Conservation (phyloP, 2,113 vertebrate genomes). For the Podarcis raffonei region DNA sequence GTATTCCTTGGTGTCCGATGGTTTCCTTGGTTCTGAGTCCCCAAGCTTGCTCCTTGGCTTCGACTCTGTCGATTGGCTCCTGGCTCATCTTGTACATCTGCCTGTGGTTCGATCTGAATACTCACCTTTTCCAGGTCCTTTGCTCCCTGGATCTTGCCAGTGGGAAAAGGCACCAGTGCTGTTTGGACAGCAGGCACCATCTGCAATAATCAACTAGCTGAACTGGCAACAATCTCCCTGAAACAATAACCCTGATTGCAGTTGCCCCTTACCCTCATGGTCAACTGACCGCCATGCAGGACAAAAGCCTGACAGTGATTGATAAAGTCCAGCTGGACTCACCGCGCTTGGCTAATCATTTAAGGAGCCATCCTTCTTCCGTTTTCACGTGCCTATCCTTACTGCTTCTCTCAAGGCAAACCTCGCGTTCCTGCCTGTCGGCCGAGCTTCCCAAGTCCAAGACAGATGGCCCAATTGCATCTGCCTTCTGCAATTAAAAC, state of each 20-base stretch:
- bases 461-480: not conserved
- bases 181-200: no score
- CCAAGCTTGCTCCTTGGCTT: not conserved
- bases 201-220: not conserved
- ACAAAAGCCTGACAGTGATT: conserved; percentile 7
- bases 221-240: not conserved
- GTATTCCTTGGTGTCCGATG: not conserved
- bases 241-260: not conserved
- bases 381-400: not conserved
- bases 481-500: not conserved
- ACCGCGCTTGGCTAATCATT: not conserved
- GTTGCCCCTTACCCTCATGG: not conserved
- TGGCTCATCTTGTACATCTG: not conserved
- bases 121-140: not conserved
- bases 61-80: not conserved
- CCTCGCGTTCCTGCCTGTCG: not conserved
- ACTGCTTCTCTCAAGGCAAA: not conserved
- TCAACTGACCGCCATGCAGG: not conserved
- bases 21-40: not conserved
- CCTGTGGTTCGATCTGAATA: not conserved
- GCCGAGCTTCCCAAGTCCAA: not conserved
- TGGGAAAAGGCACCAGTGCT: not conserved
- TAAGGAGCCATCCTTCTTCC: not conserved
- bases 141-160: not conserved
- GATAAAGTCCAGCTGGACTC: conserved; percentile 18